phyloP scores from a whole-genome alignment of 2,888 invertebrate genomes.

The Aromia moschata region DNA sequence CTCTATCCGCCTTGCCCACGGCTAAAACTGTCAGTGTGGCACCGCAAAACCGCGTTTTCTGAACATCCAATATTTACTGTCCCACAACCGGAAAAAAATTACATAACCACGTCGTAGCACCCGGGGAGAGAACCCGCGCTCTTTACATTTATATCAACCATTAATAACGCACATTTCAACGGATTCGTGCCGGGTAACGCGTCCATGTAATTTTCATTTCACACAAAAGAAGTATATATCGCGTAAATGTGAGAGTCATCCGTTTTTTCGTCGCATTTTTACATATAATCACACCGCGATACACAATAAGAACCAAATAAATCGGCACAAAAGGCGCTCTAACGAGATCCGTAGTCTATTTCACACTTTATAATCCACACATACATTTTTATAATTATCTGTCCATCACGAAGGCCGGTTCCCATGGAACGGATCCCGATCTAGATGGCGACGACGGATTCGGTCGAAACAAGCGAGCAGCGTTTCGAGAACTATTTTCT shows the following conservation, averaged over 20 bases:
- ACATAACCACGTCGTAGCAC: no score
- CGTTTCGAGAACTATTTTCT: no score
- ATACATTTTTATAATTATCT: conserved; percentile 41
- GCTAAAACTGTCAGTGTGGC: no score
- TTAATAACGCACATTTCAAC: conserved; percentile 23
- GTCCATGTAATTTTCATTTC: conserved; percentile 27
- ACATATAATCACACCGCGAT: conserved; percentile 16
- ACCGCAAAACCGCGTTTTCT: neutral
- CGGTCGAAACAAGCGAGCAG: no score
- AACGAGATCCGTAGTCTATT: conserved; percentile 39
- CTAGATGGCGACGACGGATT: no score
- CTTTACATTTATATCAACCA: no score
- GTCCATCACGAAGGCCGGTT: conserved; percentile 33
- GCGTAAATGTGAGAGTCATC: conserved; percentile 27
- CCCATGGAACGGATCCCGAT: neutral
- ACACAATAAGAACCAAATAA: conserved; percentile 11
- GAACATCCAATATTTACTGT: neutral
- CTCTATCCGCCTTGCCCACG: no score
- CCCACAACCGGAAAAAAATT: no score
- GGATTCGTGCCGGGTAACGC: conserved; percentile 21
- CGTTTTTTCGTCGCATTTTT: conserved; percentile 25
- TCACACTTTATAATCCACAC: conserved; percentile 42
- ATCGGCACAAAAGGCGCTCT: conserved; percentile 29
- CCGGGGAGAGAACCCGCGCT: no score
- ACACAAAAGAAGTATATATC: conserved; percentile 16